Evolutionary conservation across 2,113 vertebrate genomes (phyloP), one percentile per base, ranked within the genome.

Genomic region (Heteronetta atricapilla): DNA sequence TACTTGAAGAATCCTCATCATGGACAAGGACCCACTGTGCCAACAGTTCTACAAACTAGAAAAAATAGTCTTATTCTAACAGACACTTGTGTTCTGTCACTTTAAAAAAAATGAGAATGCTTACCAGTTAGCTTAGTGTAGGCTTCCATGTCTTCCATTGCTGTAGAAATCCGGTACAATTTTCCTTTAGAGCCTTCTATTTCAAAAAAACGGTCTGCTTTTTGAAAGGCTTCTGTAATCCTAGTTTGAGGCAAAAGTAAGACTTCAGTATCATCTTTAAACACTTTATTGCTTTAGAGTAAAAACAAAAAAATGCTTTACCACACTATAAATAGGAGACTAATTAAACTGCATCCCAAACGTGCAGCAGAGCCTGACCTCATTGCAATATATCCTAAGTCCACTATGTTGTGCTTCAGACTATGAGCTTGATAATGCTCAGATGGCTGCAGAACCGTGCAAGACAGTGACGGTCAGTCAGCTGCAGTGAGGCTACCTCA

Each of bases 141-240:
- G 62, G 99, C 99, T 97, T 98, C 98, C 99, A 99, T 99, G 96
- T 99, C 98, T 26, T 99, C 98, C 48, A 99, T 98, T n/a, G 99
- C 98, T 74, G 96, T 98, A 62, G 99, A 99, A 68, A 99, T 98
- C 2, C 7, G 96, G 94, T 97, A 99, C 18, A 56, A 78, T 68
- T 91, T 97, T 13, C 98, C 98, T 8, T 14, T 44, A 11, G 97
- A 90, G 34, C 99, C 99, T 89, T 88, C 68, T 68, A 99, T 98
- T 89, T 97, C 42, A 40, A 99, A 97, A 93, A 98, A 82, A 7
- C 76, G 80, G 89, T 99, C 99, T 67, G 99, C 99, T 97, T 99
- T 98, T 85, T 99, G 95, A 90, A 99, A 98, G 56, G 99, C 99
- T 95, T 99, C 99, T 2, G 98, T 99, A 95, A 99, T 99, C 99